Evolutionary conservation across 2,797 vertebrate species (phyloP).

Genomic region (Crax fasciolata): DNA sequence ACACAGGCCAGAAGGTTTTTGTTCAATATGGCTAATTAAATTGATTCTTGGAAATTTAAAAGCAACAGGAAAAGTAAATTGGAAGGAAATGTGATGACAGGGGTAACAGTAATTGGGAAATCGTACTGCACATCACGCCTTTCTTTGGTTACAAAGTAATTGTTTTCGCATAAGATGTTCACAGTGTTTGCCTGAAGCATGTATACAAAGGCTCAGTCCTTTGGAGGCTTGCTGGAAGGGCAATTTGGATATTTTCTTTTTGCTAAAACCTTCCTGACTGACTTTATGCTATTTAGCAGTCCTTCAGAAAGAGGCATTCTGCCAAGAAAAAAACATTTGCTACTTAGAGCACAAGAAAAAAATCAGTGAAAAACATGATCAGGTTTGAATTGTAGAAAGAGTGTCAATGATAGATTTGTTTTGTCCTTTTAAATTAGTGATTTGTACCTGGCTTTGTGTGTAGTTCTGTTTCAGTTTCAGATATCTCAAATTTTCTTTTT

Average conservation of each 20-base stretch:
- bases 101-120: not conserved
- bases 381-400: not conserved
- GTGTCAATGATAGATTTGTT: not conserved
- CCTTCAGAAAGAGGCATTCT: not conserved
- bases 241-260: not conserved
- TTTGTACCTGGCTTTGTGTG: not conserved
- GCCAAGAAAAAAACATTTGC: not conserved
- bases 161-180: not conserved
- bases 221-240: accelerated
- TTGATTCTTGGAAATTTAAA: not conserved
- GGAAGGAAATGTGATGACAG: not conserved
- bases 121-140: not conserved
- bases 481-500: not conserved
- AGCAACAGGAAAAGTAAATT: not conserved
- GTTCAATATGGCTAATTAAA: not conserved
- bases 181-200: not conserved
- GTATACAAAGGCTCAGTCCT: not conserved
- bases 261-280: not conserved
- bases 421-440: not conserved
- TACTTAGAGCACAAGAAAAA: not conserved
- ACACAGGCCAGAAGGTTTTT: not conserved
- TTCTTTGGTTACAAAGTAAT: not conserved
- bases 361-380: not conserved
- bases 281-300: not conserved
- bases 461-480: not conserved